Percentiles rank a stretch among this genome's conserved stretches.
These are phyloP conservation scores for Pogonocichla stellata DNA, from an alignment of 2,113 vertebrate species.

Conservation along the genomic window DNA sequence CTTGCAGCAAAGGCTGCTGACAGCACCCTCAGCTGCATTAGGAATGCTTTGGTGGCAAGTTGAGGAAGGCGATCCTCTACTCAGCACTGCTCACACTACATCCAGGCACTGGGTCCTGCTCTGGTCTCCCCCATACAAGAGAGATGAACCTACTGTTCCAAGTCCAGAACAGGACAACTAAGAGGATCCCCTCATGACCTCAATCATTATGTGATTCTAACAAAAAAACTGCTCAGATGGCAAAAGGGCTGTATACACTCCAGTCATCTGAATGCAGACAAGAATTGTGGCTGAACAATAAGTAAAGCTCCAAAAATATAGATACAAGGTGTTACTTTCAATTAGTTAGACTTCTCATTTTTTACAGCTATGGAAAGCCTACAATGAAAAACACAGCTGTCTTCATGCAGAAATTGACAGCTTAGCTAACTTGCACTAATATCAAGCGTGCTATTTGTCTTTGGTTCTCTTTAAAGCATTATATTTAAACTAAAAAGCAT, in stretches of 20 bases:
- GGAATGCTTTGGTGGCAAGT: background rate
- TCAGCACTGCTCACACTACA: background rate
- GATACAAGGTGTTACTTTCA: background rate
- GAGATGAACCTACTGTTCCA: background rate
- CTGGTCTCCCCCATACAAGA: background rate
- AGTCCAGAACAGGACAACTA: background rate
- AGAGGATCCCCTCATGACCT: background rate
- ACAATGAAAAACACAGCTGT: background rate
- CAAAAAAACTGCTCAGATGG: background rate
- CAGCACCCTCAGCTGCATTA: background rate
- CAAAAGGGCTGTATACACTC: background rate
- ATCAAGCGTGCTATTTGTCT: background rate
- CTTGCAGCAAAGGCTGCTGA: background rate
- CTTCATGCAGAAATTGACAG: background rate
- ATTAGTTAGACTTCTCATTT: background rate
- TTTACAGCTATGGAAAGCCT: background rate
- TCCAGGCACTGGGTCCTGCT: background rate
- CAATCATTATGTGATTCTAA: background rate
- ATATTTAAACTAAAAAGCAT: background rate
- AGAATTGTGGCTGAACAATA: background rate
- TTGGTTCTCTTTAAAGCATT: background rate
- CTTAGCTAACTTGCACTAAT: background rate
- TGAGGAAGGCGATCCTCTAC: background rate
- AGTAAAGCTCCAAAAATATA: background rate
- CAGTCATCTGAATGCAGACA: background rate